Evolutionary conservation across 2,113 vertebrate species (phyloP), one percentile per base, ranked within the genome.

Genomic region (Parus major): DNA sequence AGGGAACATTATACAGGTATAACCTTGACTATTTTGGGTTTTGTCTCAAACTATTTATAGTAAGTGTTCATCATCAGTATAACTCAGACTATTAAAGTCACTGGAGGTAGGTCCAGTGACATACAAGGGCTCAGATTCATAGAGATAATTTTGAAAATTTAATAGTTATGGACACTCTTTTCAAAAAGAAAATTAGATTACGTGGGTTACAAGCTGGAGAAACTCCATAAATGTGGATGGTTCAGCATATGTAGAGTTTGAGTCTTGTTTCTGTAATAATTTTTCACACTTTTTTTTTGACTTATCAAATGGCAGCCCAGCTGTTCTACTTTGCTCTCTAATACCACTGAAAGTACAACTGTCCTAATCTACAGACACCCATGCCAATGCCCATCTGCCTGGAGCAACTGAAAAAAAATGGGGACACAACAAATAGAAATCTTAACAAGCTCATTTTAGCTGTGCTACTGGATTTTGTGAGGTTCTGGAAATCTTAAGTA

Each of bases 241-340:
- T 61, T 92, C 44, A 75, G 50, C 82, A 80, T 55, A 90, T 87
- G 73, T 9, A 44, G 63, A 91, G 44, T 71, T 70, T 84, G 68
- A 95, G 60, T 75, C 82, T 18, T 27, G n/a, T 88, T 90, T 88
- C 82, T 73, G 31, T 82, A 84, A 85, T 55, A 44, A 59, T 77
- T 68, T 86, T 86, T 86, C 63, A 52, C 72, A 82, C 78, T 94
- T 91, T 84, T 71, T 95, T 71, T 95, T 89, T 82, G 49, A 78
- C 66, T 80, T 7, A 14, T 81, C 75, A 63, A 86, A 82, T 92
- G 83, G 44, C 88, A 95, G 47, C 78, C 56, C 95, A 97, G 88
- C 88, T 97, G 90, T 96, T 96, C 53, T 60, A 4, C 50, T 96
- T 93, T 76, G 14, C 77, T 93, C 41, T 78, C 66, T 63, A 66